Evolutionary conservation across 2,113 vertebrate species (phyloP), one percentile per base, ranked within the genome.

Genomic region (Coreoperca whiteheadi): DNA sequence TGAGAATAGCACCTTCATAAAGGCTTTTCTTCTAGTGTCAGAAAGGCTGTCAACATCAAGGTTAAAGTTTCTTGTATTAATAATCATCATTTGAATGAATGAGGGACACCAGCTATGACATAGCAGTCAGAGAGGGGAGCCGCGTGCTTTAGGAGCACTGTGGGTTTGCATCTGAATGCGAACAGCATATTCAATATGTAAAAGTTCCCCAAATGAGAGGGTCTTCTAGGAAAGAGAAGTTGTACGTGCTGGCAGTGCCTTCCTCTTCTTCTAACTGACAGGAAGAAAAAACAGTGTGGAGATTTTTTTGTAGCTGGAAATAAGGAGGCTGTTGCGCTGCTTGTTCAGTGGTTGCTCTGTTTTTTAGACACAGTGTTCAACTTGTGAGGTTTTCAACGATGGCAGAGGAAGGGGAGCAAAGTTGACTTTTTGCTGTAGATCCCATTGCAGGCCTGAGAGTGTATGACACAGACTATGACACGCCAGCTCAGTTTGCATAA

Each of bases 351-450:
- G 28, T 57, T 50, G 53, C 32, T 64, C 54, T 10, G 71, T 23
- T 63, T 67, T 76, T 72, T 53, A 43, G 28, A 68, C 51, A 41
- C 28, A 23, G 23, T 65, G 65, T 57, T 43, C 34, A 21, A 37
- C 56, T 37, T 50, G 23, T 48, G 54, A 53, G 12, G 46, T 68
- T 79, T 51, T 39, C 6, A 65, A 61, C 28, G 32, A 61, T 60
- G 28, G 46, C 20, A 75, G 54, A 43, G 32, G 56, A 72, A 61
- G 41, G 2, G 1, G 43, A 77, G 37, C 16, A 77, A 50, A 57
- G 63, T 37, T 81, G 16, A 68, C 46, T 43, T 65, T 46, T 56
- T 66, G 57, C 66, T 61, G 16, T 16, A n/a, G 18, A 41, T 41
- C 18, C 32, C 14, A n/a, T 20, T 32, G 30, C 30, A 53, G 16